These are phyloP conservation scores for Tetranychus truncatus DNA, from an alignment of 2,888 invertebrate genomes.

Conservation along the genomic window DNA sequence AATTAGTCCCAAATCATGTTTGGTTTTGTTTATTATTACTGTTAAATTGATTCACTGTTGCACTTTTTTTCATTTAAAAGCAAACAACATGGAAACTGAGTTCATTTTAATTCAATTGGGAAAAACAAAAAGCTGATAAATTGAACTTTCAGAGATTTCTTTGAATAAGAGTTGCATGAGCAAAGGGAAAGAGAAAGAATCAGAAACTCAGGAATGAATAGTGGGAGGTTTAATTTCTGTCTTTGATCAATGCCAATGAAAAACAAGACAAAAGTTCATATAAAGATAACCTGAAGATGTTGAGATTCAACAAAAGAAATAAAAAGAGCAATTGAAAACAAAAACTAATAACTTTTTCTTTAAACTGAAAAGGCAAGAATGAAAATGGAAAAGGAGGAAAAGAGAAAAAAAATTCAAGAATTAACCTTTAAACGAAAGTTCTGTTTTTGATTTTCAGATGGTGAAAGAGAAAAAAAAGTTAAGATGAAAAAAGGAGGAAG, in stretches of 20 bases:
- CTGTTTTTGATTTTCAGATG: too few relatives aligned
- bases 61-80: background rate
- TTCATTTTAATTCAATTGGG: background rate
- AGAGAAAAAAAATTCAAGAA: too few relatives aligned
- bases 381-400: too few relatives aligned
- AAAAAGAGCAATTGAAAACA: too few relatives aligned
- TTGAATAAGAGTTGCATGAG: background rate
- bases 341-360: too few relatives aligned
- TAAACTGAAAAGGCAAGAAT: too few relatives aligned
- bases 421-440: too few relatives aligned
- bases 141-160: background rate
- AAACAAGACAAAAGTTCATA: background rate
- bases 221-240: background rate
- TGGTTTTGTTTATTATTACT: background rate
- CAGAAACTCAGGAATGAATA: background rate
- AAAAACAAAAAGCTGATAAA: background rate
- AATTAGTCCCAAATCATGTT: background rate
- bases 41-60: background rate
- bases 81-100: background rate
- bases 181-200: background rate
- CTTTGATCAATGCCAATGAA: background rate
- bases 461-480: too few relatives aligned
- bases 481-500: too few relatives aligned
- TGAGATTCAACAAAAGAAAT: too few relatives aligned
- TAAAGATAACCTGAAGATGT: background rate